Evolutionary conservation across 2,888 invertebrate genomes (phyloP).

Genomic region (Strigamia crassipes): DNA sequence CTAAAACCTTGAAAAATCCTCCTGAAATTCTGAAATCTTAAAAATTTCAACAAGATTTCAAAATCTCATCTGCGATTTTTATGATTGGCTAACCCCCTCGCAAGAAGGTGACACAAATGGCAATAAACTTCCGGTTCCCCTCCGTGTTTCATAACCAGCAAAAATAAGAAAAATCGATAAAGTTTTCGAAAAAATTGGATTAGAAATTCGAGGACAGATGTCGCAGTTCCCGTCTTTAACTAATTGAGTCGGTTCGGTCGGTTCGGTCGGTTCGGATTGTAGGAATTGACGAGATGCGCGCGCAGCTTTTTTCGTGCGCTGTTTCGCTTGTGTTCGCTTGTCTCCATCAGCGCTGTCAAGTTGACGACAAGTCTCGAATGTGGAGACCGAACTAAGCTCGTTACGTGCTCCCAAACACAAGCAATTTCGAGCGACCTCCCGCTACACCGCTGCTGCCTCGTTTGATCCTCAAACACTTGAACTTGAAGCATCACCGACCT

Average conservation of each 20-base stretch:
- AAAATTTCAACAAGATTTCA: no score
- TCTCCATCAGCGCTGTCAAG: conserved; percentile 22
- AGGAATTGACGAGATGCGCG: neutral
- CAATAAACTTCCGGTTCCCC: neutral
- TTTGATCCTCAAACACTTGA: conserved; percentile 25
- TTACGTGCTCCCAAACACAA: neutral
- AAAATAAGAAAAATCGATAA: no score
- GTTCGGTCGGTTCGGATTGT: no score
- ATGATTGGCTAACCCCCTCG: no score
- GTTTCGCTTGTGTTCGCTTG: neutral
- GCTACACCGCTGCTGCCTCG: neutral
- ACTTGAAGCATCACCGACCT: neutral
- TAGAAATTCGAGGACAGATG: neutral
- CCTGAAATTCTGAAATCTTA: no score
- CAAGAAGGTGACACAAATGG: neutral
- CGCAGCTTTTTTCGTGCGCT: neutral
- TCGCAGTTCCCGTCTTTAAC: neutral
- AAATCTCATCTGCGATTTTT: no score
- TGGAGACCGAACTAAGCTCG: neutral
- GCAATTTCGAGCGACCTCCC: neutral
- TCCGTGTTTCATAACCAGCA: no score
- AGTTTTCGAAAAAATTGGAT: no score
- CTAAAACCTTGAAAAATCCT: no score
- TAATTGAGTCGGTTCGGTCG: conserved; percentile 32
- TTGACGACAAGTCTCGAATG: neutral